Evolutionary conservation across 2,888 invertebrate genomes (phyloP).

Genomic region (Graphium colonna): DNA sequence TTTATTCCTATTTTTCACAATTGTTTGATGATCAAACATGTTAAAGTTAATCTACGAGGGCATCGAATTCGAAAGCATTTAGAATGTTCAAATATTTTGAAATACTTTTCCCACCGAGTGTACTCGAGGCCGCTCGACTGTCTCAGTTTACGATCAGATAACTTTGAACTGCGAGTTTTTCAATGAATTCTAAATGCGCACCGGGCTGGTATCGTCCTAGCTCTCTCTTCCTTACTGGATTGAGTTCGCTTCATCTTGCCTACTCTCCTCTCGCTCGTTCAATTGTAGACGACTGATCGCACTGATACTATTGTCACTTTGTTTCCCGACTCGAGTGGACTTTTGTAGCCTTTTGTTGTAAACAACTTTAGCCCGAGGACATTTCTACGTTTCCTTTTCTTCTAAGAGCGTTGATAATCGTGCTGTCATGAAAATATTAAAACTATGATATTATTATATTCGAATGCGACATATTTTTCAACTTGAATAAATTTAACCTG

Average conservation of each 20-base stretch:
- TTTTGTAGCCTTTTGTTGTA: conserved; percentile 21
- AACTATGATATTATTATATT: too few species aligned
- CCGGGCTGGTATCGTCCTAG: conserved; percentile 29
- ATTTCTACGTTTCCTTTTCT: conserved; percentile 12
- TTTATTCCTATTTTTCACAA: too few species aligned
- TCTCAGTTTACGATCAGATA: conserved; percentile 71
- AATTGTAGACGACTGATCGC: conserved; percentile 41
- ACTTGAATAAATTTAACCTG: too few species aligned
- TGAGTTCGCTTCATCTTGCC: conserved; percentile 24
- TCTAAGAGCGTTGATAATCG: conserved; percentile 1
- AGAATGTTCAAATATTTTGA: conserved; percentile 15
- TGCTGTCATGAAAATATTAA: too few species aligned
- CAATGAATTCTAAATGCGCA: conserved; percentile 79
- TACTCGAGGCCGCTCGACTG: conserved; percentile 26
- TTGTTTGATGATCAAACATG: neutral
- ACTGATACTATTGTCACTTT: conserved; percentile 41
- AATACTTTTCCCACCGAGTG: conserved; percentile 16
- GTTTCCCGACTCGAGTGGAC: conserved; percentile 18
- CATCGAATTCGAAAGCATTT: conserved; percentile 2
- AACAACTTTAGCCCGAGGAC: conserved; percentile 20
- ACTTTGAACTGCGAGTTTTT: conserved; percentile 74
- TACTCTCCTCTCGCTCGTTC: conserved; percentile 33
- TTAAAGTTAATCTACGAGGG: neutral
- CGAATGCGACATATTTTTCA: too few species aligned
- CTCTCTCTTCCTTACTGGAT: neutral